Conservation (phyloP, 1,140 invertebrate genomes). For the Lanistes nyassanus region DNA sequence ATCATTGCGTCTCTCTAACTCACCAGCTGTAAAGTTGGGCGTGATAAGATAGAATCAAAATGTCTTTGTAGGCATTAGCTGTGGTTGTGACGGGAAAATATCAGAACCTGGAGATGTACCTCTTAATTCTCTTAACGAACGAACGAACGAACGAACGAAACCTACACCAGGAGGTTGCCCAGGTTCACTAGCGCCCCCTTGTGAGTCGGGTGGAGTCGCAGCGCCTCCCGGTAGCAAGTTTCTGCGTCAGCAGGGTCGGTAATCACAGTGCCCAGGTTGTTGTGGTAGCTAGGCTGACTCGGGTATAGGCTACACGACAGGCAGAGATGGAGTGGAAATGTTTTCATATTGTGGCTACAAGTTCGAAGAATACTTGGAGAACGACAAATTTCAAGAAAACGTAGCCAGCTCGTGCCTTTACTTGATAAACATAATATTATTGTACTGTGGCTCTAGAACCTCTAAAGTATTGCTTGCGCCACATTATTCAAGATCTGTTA, state of each 20-base stretch:
- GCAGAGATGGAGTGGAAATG: too few relatives aligned
- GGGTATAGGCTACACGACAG: conserved; percentile 79
- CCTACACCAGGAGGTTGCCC: conserved; percentile 83
- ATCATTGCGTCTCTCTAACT: too few relatives aligned
- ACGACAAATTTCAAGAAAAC: too few relatives aligned
- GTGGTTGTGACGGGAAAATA: background rate
- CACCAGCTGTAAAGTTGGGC: background rate
- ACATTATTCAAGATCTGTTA: too few relatives aligned
- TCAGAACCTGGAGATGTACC: background rate
- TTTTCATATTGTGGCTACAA: too few relatives aligned
- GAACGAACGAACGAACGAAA: conserved; percentile 18
- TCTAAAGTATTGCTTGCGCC: too few relatives aligned
- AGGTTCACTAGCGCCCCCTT: conserved; percentile 88
- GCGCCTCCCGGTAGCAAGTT: conserved; percentile 80
- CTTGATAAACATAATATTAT: too few relatives aligned
- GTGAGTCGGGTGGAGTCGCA: conserved; percentile 80
- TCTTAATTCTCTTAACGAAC: background rate
- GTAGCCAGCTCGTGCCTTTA: too few relatives aligned
- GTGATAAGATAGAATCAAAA: background rate
- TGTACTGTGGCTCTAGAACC: too few relatives aligned
- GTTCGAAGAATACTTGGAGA: too few relatives aligned
- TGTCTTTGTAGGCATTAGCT: background rate
- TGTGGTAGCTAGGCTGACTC: conserved; percentile 86
- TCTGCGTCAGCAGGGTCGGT: conserved; percentile 75
- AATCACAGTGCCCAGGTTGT: conserved; percentile 86